Evolutionary conservation across 1,140 invertebrate genomes (phyloP).

Genomic region (Rhynchophorus ferrugineus): DNA sequence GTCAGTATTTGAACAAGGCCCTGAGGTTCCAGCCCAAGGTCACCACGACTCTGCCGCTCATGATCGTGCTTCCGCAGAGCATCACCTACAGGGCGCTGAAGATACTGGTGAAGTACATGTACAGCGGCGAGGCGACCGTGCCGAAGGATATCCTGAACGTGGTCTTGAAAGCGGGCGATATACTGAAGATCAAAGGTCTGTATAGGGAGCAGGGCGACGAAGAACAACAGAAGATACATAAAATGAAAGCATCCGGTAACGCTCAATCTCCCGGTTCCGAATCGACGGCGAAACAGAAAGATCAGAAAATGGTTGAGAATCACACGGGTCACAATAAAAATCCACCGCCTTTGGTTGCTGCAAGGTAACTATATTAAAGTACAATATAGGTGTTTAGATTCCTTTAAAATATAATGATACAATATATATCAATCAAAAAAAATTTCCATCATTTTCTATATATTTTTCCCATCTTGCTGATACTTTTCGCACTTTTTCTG

Average conservation of each 20-base stretch:
- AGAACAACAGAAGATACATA: conserved; percentile 7
- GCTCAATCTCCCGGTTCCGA: background rate
- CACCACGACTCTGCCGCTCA: conserved; percentile 50
- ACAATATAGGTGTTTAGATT: too few species aligned
- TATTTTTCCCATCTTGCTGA: too few species aligned
- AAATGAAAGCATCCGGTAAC: conserved; percentile 1
- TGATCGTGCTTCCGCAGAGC: conserved; percentile 72
- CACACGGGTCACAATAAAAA: conserved; percentile 6
- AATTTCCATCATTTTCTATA: too few species aligned
- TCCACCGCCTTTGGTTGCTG: conserved; percentile 10
- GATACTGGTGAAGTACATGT: conserved; percentile 78
- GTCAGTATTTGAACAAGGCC: conserved; percentile 48
- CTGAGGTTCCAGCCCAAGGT: conserved; percentile 47
- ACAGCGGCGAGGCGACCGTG: conserved; percentile 73
- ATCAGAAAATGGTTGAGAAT: conserved; percentile 4
- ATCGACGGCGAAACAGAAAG: background rate
- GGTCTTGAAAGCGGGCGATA: conserved; percentile 69
- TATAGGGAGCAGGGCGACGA: conserved; percentile 43
- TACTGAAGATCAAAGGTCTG: conserved; percentile 66
- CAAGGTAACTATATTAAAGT: conserved; percentile 4
- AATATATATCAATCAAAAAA: too few species aligned
- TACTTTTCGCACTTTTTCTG: too few species aligned
- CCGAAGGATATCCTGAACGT: conserved; percentile 73
- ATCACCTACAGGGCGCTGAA: conserved; percentile 70
- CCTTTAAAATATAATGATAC: too few species aligned